phyloP scores from a whole-genome alignment of 2,113 vertebrate genomes.

The Aix galericulata region DNA sequence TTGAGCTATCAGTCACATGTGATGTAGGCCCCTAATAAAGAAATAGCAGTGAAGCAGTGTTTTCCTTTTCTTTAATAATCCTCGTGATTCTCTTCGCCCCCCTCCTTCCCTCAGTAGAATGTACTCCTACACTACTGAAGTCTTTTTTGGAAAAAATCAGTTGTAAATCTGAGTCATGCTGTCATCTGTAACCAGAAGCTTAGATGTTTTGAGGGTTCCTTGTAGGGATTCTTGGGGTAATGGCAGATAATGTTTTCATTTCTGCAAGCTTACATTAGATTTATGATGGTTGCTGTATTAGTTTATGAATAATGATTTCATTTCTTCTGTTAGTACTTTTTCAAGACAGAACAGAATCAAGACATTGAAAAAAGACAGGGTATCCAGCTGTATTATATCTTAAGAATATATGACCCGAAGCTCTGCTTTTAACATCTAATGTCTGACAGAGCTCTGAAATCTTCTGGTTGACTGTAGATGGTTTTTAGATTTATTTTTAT shows the following conservation, averaged over 20 bases:
- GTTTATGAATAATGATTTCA: not conserved
- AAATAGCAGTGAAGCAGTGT: not conserved
- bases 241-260: constrained; percentile 12
- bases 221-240: not conserved
- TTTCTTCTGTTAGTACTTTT: not conserved
- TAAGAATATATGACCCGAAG: not conserved
- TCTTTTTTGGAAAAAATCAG: not conserved
- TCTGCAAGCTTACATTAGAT: not conserved
- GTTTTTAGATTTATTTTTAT: not conserved
- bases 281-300: not conserved
- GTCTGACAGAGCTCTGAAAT: not conserved
- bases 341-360: not conserved
- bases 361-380: not conserved
- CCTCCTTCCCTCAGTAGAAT: not conserved
- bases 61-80: not conserved
- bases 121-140: constrained; percentile 27
- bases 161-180: constrained; percentile 39
- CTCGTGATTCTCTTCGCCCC: not conserved
- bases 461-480: not conserved
- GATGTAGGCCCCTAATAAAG: not conserved
- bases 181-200: not conserved
- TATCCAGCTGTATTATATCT: not conserved
- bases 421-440: not conserved
- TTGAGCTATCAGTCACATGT: not conserved
- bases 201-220: not conserved